Base-by-base conservation (phyloP, 1,140 invertebrate genomes). In the Drosophila virilis region DNA sequence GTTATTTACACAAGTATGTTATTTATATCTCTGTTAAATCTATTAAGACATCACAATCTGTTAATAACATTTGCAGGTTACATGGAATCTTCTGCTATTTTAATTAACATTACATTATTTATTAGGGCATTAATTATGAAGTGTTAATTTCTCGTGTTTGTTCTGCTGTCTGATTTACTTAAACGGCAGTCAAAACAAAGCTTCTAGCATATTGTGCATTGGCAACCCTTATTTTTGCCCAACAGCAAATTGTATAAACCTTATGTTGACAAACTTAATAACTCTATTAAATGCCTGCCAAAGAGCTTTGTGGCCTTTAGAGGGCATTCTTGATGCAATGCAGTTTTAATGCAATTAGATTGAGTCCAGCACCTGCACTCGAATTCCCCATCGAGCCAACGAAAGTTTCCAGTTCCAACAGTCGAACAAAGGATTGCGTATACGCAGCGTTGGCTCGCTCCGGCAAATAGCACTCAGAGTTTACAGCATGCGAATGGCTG, bases 281-380 rank as follows among this genome's bases (percentile, higher is more conserved):
- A 77, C 71, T 74, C 65, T 59, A 46, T 50, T 77, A 74, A 70
- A 65, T 70, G 54, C 9, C 46, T 55, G 46, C 22, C 43, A 42
- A 62, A 68, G 28, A 66, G 62, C 33, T 75, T 59, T 43, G 46
- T 46, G 58, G 37, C 40, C n/a, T 28, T 68, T 22, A 22, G 54
- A 66, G 62, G 46, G 33, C 22, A 35, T 13, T 12, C 40, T 52
- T 28, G 22, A 28, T 28, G 9, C 32, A 15, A 42, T 68, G 64
- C 64, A 67, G 33, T 75, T 69, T 52, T 66, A 52, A 75, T 86
- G 78, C 75, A 85, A 85, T 85, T 72, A 66, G 37, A 68, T 55
- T 37, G 62, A 78, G 59, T 78, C 62, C 66, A 75, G 51, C 45
- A 9, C 17, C 40, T 38, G 46, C 59, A 60, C 52, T 60, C 15